Percentiles rank a stretch among this genome's conserved stretches.
Evolutionary conservation across 2,888 invertebrate species (phyloP).

Genomic region (Eucera pruinosa): DNA sequence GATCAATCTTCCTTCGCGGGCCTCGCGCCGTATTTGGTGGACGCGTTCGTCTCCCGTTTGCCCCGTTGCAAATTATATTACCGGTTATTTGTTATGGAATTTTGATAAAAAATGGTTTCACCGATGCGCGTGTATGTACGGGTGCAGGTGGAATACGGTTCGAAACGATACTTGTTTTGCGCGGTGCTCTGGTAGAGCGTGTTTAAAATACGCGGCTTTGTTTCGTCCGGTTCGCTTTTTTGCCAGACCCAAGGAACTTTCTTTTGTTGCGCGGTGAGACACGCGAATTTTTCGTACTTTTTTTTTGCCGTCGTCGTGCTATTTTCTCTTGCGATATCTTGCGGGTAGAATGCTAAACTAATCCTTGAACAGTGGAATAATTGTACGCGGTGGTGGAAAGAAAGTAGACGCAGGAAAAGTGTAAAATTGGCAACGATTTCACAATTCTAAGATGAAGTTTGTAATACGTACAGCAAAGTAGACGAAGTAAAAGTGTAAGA

Average conservation of each 20-base stretch:
- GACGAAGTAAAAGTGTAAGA: too few relatives aligned
- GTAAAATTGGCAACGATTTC: too few relatives aligned
- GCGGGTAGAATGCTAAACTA: not conserved
- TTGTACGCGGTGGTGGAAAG: too few relatives aligned
- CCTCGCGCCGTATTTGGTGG: constrained; percentile 26
- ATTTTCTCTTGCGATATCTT: not conserved
- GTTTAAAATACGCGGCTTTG: not conserved
- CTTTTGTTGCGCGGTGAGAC: not conserved
- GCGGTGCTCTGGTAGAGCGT: not conserved
- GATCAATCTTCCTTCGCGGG: constrained; percentile 36
- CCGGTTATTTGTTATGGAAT: not conserved
- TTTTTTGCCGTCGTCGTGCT: not conserved
- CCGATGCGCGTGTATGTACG: not conserved
- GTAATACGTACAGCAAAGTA: too few relatives aligned
- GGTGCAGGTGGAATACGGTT: not conserved
- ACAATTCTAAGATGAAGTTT: too few relatives aligned
- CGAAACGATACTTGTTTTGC: not conserved
- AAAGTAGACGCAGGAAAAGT: too few relatives aligned
- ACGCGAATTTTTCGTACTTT: not conserved
- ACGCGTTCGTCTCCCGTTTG: not conserved
- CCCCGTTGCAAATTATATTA: constrained; percentile 1
- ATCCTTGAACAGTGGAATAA: too few relatives aligned
- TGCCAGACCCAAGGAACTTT: not conserved
- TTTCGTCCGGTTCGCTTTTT: not conserved
- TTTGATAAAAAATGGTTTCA: not conserved